A percentile compares a stretch with the other conserved stretches of the same genome.
Evolutionary conservation across 1,140 invertebrate species (phyloP).

Genomic region (Pachyrhynchus sulphureomaculatus): DNA sequence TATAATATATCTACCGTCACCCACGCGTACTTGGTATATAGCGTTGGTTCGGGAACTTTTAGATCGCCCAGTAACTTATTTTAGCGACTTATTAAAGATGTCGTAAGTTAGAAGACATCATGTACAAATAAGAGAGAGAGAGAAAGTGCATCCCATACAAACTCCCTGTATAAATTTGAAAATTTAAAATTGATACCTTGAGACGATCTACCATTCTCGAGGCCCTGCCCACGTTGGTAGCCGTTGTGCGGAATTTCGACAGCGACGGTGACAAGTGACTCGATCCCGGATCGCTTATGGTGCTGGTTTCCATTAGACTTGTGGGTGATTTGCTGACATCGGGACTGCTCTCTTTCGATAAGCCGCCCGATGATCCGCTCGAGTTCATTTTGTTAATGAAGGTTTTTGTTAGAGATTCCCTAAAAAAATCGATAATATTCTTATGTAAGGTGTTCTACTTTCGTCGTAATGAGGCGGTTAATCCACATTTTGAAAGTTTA

Average conservation of each 20-base stretch:
- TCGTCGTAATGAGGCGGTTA: background rate
- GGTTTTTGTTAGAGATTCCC: conserved; percentile 62
- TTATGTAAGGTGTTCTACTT: background rate
- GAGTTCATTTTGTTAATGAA: conserved; percentile 62
- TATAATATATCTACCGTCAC: too few species aligned
- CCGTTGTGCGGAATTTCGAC: conserved; percentile 39
- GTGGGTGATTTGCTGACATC: conserved; percentile 55
- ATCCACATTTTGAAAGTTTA: background rate
- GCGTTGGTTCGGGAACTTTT: too few species aligned
- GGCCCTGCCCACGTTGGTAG: conserved; percentile 32
- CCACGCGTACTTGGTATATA: too few species aligned
- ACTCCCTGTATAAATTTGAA: too few species aligned
- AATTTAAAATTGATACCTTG: too few species aligned
- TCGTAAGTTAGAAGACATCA: too few species aligned
- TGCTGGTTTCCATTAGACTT: conserved; percentile 34
- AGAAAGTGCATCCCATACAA: too few species aligned
- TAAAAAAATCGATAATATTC: background rate
- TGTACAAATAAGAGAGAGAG: too few species aligned
- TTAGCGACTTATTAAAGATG: too few species aligned
- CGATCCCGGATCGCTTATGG: conserved; percentile 52
- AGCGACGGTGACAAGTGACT: conserved; percentile 51
- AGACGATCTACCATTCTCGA: conserved; percentile 33
- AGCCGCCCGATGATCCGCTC: conserved; percentile 51
- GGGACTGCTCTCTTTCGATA: conserved; percentile 37
- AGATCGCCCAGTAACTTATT: too few species aligned